These are phyloP conservation scores for Psephotus haematonotus DNA, from an alignment of 2,113 vertebrate genomes.

Conservation along the genomic window DNA sequence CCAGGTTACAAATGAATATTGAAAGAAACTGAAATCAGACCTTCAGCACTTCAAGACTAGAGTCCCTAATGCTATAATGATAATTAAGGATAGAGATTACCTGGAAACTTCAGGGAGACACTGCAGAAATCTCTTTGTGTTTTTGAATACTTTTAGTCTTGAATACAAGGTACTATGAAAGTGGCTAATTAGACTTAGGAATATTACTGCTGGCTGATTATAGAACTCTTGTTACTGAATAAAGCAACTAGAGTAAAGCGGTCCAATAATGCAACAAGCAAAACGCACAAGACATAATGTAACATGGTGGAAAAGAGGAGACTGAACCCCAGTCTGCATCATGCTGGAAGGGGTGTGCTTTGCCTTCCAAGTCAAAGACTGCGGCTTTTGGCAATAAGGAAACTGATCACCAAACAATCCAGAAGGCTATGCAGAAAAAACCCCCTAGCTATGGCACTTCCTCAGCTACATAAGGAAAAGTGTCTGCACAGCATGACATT, in stretches of 20 bases:
- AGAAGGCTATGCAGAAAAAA: neutral
- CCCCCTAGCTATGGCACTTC: neutral
- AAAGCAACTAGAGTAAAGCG: neutral
- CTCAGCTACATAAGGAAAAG: neutral
- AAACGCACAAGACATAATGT: fast-evolving
- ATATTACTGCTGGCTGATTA: neutral
- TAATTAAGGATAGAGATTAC: neutral
- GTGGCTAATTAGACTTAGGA: neutral
- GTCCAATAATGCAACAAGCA: neutral
- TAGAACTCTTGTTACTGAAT: neutral
- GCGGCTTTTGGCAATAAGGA: neutral
- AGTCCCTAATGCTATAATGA: neutral
- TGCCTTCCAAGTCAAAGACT: neutral
- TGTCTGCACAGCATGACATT: neutral
- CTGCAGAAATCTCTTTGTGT: neutral
- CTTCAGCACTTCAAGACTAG: neutral
- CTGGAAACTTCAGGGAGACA: neutral
- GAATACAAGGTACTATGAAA: neutral
- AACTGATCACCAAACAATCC: neutral
- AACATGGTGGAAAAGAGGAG: neutral
- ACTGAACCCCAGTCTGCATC: neutral
- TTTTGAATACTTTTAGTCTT: neutral
- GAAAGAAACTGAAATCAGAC: neutral
- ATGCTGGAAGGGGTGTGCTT: neutral
- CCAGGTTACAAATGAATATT: neutral